Base-by-base conservation (phyloP, 2,888 invertebrate genomes). In the Nowickia ferox region DNA sequence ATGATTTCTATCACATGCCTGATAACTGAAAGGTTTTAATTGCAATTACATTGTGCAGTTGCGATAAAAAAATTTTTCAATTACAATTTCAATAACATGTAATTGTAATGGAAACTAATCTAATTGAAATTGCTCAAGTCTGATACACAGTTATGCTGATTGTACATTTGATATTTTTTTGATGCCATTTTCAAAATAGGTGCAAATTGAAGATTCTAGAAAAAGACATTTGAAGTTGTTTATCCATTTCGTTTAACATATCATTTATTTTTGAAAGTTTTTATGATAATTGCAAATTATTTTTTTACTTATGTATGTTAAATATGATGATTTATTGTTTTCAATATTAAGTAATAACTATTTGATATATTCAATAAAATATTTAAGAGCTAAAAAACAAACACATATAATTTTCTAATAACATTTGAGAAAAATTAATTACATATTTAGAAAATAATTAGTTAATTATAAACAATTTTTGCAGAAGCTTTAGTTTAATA, bases 261-360 rank as follows among this genome's bases (percentile, higher is more conserved):
- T 66, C 30, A 10, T 48, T 59, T 74, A 38, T 68, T 19, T 61
- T 44, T 79, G 30, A 61, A 9, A 61, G 17, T 13, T 51, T 69
- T 78, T 71, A 66, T 77, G 46, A 55, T 71, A 85, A 85, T 69
- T 85, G 68, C 78, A 69, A 85, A 61, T 63, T 17, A 30, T 48
- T 71, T 38, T 59, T 19, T 75, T 79, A 19, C 40, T 74, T 69
- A 74, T 38, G 9, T 40, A 19, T 44, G 78, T 30, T 30, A 30
- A 30, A 68, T 53, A 74, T 61, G 65, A 42, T 38, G 57, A 19
- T 53, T 38, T 53, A 55, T 65, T 61, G 30, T 48, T 71, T 72
- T 42, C n/a, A 19, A 57, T 19, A 46, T 63, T 68, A 17, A 38
- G 13, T 66, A 76, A 69, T 76, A 30, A 30, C 30, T 30, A 44